phyloP scores from a whole-genome alignment of 2,797 vertebrate species.

The Perodicticus potto region DNA sequence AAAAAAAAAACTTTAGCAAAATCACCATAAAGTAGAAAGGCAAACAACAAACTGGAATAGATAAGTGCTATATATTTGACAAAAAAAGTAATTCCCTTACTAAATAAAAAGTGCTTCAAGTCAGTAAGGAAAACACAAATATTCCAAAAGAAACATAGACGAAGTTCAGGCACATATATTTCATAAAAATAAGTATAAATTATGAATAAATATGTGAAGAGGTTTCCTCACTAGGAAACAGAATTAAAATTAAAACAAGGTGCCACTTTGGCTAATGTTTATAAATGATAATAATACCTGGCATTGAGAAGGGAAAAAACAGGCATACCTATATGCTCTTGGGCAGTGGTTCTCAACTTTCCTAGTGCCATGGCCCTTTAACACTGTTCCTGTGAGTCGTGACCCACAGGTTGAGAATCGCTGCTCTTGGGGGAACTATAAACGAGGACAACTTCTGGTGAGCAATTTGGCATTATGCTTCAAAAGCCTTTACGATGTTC shows the following conservation, averaged over 20 bases:
- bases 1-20: neutral
- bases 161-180: neutral
- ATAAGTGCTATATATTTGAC: constrained; percentile 24
- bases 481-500: constrained; percentile 14
- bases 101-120: constrained; percentile 42
- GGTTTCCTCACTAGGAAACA: constrained; percentile 30
- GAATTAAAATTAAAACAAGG: constrained; percentile 48
- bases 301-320: neutral
- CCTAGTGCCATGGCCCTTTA: too few relatives aligned
- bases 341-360: too few relatives aligned
- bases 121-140: constrained; percentile 49
- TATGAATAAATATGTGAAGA: constrained; percentile 35
- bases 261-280: neutral
- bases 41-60: constrained; percentile 40
- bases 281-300: neutral
- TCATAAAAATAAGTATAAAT: constrained; percentile 50
- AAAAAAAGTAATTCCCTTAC: neutral
- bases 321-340: neutral
- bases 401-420: too few relatives aligned
- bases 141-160: constrained; percentile 37
- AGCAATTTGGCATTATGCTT: neutral
- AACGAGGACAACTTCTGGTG: neutral
- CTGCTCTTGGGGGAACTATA: neutral
- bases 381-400: too few relatives aligned
- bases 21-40: constrained; percentile 17